Evolutionary conservation across 1,140 invertebrate species (phyloP), one percentile per base, ranked within the genome.

Genomic region (Dendroctonus ponderosae): DNA sequence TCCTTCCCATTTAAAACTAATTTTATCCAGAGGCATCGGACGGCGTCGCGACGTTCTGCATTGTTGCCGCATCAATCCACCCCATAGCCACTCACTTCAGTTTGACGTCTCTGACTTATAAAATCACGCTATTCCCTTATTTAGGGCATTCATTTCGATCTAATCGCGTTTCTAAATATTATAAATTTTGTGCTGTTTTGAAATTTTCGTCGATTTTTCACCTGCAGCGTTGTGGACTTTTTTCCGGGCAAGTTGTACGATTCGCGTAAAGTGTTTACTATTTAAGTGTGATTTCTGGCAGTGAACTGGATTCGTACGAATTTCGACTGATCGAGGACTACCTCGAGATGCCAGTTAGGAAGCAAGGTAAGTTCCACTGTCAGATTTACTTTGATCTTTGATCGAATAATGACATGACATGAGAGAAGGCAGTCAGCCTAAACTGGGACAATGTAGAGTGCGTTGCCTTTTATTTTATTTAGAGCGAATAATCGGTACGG

Each of bases 301-400:
- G 9, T 49, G 58, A 61, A 61, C 58, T 61, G 58, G 58, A 61
- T 61, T 61, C 58, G n/a, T 61, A 61, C 58, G 58, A 48, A 39
- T 61, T 61, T 50, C 15, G 58, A 61, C 44, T 41, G 26, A 61
- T 61, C 58, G 58, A 61, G 58, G 58, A 61, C 12, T 61, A 61
- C 58, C 58, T 61, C 58, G 58, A 61, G 46, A 61, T 61, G 58
- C 58, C 58, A 11, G 58, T 61, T 7, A 49, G 58, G n/a, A 61
- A 61, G 38, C 58, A 61, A 61, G 58, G 58, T 61, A 61, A 58
- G 26, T 44, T 46, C 15, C 8, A 59, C 7, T 11, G 15, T 40
- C 38, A 51, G 8, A 51, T 51, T 51, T 8, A 11, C 9, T 12
- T 46, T 46, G 44, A 46, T 11, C 9, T 12, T 46, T 46, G 44